Evolutionary conservation across 2,797 vertebrate genomes (phyloP).

Genomic region (Sternarchorhynchus goeldii): DNA sequence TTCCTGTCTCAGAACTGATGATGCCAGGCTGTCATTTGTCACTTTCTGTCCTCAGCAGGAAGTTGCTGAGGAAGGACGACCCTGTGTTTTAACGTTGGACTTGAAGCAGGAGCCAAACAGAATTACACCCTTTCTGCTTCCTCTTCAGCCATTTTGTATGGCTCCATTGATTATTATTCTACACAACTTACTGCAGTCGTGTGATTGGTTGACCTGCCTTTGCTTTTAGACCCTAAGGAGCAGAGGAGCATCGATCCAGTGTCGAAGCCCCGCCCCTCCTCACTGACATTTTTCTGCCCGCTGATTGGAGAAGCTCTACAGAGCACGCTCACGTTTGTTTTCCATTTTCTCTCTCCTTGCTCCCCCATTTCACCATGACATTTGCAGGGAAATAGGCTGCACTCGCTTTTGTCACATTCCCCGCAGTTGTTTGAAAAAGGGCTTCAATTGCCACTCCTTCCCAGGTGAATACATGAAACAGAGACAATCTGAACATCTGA

Average conservation of each 20-base stretch:
- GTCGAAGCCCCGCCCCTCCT: constrained; percentile 3
- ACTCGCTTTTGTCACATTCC: constrained; percentile 46
- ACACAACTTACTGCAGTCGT: background rate
- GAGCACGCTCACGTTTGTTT: constrained; percentile 51
- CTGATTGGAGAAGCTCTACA: constrained; percentile 38
- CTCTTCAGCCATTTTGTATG: background rate
- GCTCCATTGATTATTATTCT: background rate
- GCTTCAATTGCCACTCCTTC: constrained; percentile 49
- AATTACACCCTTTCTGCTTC: background rate
- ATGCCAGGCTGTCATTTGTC: constrained; percentile 49
- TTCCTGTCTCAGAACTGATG: constrained; percentile 57
- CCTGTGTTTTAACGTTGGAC: constrained; percentile 10
- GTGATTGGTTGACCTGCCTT: background rate
- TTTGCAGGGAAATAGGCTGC: constrained; percentile 59
- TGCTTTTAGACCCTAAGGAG: background rate
- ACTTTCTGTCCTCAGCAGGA: constrained; percentile 43
- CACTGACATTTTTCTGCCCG: constrained; percentile 21
- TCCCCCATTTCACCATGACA: constrained; percentile 47
- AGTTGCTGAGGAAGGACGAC: constrained; percentile 44
- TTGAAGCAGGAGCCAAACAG: background rate
- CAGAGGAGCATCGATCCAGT: constrained; percentile 12
- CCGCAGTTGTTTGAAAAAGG: constrained; percentile 35
- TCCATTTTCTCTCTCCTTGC: constrained; percentile 44
- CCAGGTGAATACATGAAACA: constrained; percentile 46
- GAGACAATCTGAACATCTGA: constrained; percentile 36